Conservation (phyloP, 2,888 invertebrate species). For the Phyto melanocephala region DNA sequence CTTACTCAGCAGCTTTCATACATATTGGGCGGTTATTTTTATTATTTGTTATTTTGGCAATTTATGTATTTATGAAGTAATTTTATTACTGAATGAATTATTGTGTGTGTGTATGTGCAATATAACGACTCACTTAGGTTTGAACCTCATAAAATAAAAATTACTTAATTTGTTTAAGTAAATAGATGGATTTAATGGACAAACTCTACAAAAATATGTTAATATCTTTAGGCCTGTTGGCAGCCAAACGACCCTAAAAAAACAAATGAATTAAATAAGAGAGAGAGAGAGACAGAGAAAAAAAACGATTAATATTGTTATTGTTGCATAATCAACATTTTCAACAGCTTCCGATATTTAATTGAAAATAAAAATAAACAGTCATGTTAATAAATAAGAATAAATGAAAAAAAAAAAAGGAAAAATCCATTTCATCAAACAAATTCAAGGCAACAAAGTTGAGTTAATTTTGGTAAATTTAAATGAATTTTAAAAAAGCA, state of each 20-base stretch:
- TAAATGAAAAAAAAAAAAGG: constrained; percentile 17
- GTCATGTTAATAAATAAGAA: constrained; percentile 46
- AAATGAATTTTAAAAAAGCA: constrained; percentile 4
- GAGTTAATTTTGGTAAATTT: constrained; percentile 17
- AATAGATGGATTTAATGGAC: constrained; percentile 57
- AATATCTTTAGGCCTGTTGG: constrained; percentile 20
- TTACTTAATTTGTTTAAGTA: constrained; percentile 60
- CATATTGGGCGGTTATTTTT: constrained; percentile 17
- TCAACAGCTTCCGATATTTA: constrained; percentile 29
- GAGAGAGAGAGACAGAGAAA: neutral
- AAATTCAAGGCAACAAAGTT: neutral
- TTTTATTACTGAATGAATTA: constrained; percentile 54
- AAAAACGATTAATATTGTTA: neutral
- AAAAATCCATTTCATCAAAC: neutral
- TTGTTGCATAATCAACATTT: constrained; percentile 19
- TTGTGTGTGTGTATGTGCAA: constrained; percentile 13
- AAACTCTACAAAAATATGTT: constrained; percentile 32
- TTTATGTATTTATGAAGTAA: constrained; percentile 34
- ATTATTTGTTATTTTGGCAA: constrained; percentile 50
- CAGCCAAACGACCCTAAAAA: neutral
- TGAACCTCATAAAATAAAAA: constrained; percentile 50
- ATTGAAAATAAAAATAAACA: constrained; percentile 26
- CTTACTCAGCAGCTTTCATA: constrained; percentile 57
- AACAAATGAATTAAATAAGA: no score
- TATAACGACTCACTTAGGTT: constrained; percentile 40